These are phyloP conservation scores for Hermodice carunculata DNA, from an alignment of 2,888 invertebrate species.

Conservation along the genomic window DNA sequence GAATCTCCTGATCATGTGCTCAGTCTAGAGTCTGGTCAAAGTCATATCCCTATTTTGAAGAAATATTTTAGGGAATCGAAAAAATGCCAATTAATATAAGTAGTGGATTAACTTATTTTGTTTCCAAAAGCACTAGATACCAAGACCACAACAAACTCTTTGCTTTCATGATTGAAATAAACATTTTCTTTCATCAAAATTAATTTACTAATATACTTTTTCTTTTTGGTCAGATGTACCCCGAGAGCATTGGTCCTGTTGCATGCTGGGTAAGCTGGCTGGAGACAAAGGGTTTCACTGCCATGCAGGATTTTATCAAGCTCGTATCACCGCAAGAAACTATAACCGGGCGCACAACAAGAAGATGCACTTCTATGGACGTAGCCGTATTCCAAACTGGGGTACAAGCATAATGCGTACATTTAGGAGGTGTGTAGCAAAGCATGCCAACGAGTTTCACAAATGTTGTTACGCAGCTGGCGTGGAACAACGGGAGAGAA, in stretches of 20 bases:
- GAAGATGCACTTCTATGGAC: constrained; percentile 49
- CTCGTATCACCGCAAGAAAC: constrained; percentile 49
- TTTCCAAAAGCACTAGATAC: too few species aligned
- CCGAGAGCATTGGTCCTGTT: constrained; percentile 51
- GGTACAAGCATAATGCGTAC: constrained; percentile 51
- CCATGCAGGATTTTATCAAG: constrained; percentile 51
- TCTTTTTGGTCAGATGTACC: constrained; percentile 38
- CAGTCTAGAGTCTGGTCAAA: too few species aligned
- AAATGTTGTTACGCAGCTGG: constrained; percentile 57
- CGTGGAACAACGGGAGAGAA: constrained; percentile 29
- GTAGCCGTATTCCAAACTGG: constrained; percentile 39
- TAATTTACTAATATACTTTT: constrained; percentile 4
- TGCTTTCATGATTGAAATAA: too few species aligned
- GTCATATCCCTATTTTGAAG: too few species aligned
- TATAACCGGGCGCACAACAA: constrained; percentile 56
- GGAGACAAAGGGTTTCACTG: constrained; percentile 65
- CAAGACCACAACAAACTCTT: too few species aligned
- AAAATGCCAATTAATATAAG: too few species aligned
- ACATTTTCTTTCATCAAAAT: too few species aligned
- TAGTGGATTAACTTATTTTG: too few species aligned
- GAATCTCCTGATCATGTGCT: too few species aligned
- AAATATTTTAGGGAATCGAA: too few species aligned
- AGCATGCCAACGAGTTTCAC: constrained; percentile 49
- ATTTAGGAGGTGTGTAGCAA: constrained; percentile 53
- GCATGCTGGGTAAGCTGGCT: constrained; percentile 59